phyloP scores from a whole-genome alignment of 2,888 invertebrate genomes.

The Pterostichus madidus region DNA sequence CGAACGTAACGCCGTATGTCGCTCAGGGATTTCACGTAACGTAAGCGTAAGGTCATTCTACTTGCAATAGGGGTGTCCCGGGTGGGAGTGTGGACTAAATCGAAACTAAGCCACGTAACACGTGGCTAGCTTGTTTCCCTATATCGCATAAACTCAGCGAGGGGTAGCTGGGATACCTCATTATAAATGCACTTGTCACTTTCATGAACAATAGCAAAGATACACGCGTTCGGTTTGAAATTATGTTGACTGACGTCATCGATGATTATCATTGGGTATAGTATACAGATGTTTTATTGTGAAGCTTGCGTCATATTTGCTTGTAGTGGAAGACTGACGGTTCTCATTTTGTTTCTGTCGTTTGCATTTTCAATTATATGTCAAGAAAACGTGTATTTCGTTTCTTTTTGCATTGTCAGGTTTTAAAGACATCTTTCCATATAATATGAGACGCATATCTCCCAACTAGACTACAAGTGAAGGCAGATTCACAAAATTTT shows the following conservation, averaged over 20 bases:
- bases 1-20: constrained; percentile 18
- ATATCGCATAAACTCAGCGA: constrained; percentile 36
- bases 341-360: no score
- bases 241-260: constrained; percentile 13
- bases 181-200: constrained; percentile 60
- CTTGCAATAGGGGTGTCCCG: not conserved
- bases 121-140: constrained; percentile 47
- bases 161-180: constrained; percentile 22
- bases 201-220: constrained; percentile 17
- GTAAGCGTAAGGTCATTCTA: constrained; percentile 36
- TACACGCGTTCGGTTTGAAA: constrained; percentile 2
- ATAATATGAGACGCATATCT: no score
- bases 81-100: constrained; percentile 13
- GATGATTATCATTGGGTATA: constrained; percentile 5
- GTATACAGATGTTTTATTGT: not conserved
- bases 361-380: no score
- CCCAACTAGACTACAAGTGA: no score
- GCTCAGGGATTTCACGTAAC: constrained; percentile 38
- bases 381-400: no score
- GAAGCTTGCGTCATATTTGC: no score
- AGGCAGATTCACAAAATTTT: no score
- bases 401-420: no score
- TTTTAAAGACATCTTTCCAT: no score
- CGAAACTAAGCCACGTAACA: constrained; percentile 27
- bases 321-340: no score